Base-by-base conservation (phyloP, 2,797 vertebrate genomes). In the Aplochiton taeniatus region DNA sequence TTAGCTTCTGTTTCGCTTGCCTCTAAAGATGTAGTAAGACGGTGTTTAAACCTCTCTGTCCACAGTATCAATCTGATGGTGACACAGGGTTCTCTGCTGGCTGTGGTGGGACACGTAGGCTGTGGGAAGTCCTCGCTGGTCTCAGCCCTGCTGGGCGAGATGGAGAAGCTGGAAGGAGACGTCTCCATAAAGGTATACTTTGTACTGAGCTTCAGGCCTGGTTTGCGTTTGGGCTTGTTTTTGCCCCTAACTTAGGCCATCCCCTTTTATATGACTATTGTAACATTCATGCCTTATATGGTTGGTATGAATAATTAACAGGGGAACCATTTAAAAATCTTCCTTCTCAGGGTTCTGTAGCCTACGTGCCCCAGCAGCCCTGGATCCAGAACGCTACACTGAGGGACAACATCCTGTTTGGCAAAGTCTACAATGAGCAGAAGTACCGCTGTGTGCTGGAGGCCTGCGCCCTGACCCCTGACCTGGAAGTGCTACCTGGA, bases 381-480 rank as follows among this genome's bases (percentile, higher is more conserved):
- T 98, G 97, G 98, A 98, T 99, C 77, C 98, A 96, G 91, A 99
- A 99, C 0, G 93, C 93, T 78, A 94, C 95, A 0, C 86, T 99
- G 73, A 94, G 95, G 80, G 95, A 98, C 77, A 98, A 99, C 60
- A 95, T 99, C 87, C 89, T 99, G 57, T 99, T 99, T 69, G 97
- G 96, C 58, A 89, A 78, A 13, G 52, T 88, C 13, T 89, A 86
- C 72, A 86, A 92, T 46, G 93, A 95, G 83, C 91, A 91, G 58
- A 95, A 92, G 74, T 99, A 99, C 80, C 85, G 85, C 48, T 83
- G 77, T 16, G 79, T 94, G 44, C 77, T 99, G 88, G 95, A 98
- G 65, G 93, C 91, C 58, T 99, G 97, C 44, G 95, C 98, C 63
- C 90, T 99, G 71, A 92, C 94, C 46, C 85, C 93, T 31, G 98